phyloP scores from a whole-genome alignment of 2,888 invertebrate species.

The Drosophila aldrichi region DNA sequence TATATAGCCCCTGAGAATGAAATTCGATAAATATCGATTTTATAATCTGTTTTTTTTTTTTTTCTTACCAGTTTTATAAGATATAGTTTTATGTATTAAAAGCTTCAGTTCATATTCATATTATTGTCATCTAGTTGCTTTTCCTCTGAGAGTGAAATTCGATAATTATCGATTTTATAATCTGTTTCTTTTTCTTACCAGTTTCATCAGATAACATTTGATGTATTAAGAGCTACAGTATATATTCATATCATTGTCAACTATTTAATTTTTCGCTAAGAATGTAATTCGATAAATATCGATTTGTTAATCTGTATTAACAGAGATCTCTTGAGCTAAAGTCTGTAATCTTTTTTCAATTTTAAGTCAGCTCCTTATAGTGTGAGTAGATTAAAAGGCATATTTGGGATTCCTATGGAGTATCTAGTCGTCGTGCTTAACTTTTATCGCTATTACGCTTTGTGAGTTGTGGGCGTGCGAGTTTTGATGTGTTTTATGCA shows the following conservation, averaged over 20 bases:
- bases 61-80: too few species aligned
- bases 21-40: too few species aligned
- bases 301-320: not conserved
- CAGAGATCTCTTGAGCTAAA: not conserved
- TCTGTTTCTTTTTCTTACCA: not conserved
- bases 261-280: too few species aligned
- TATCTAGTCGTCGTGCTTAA: not conserved
- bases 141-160: not conserved
- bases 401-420: not conserved
- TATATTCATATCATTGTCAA: too few species aligned
- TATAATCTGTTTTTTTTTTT: too few species aligned
- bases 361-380: not conserved
- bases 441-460: not conserved
- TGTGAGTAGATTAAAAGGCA: not conserved
- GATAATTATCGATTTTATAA: not conserved
- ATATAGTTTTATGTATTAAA: too few species aligned
- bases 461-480: not conserved
- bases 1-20: too few species aligned
- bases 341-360: too few species aligned
- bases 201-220: fast-evolving
- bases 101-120: too few species aligned
- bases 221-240: too few species aligned
- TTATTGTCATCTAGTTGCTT: too few species aligned
- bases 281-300: not conserved
- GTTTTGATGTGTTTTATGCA: conserved; percentile 17